Conservation (phyloP, 2,113 vertebrate genomes). For the Xiphophorus maculatus region DNA sequence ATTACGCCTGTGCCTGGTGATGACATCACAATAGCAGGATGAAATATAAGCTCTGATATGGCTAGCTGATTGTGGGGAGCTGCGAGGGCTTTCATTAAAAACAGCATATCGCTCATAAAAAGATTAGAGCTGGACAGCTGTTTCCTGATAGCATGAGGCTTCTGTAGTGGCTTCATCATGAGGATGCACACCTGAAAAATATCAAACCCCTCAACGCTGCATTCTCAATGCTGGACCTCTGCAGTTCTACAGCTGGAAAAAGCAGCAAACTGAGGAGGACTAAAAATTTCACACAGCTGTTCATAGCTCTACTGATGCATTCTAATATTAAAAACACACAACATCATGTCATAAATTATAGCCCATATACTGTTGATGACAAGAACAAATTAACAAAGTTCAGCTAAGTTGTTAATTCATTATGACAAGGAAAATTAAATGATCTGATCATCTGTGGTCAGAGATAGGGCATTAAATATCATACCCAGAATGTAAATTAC, state of each 20-base stretch:
- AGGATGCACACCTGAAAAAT: constrained; percentile 70
- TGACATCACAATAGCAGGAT: constrained; percentile 85
- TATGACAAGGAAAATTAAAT: no score
- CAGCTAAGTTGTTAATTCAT: no score
- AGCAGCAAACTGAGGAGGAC: background rate
- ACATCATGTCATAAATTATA: no score
- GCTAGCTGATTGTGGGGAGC: constrained; percentile 80
- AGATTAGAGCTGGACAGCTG: constrained; percentile 83
- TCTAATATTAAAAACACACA: background rate
- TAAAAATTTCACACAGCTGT: background rate
- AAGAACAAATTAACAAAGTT: no score
- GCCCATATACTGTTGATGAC: no score
- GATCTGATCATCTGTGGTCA: no score
- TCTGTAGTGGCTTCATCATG: constrained; percentile 77
- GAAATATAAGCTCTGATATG: constrained; percentile 85
- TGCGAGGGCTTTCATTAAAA: constrained; percentile 86
- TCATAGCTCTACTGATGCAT: background rate
- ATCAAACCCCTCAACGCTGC: constrained; percentile 36
- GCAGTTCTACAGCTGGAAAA: background rate
- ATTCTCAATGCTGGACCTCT: constrained; percentile 23
- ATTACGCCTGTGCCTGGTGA: constrained; percentile 79
- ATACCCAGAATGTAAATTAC: no score
- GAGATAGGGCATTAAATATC: no score
- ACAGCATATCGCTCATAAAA: constrained; percentile 85
- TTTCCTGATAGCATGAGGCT: constrained; percentile 75